phyloP scores from a whole-genome alignment of 2,888 invertebrate species.

The Rosalia funebris region DNA sequence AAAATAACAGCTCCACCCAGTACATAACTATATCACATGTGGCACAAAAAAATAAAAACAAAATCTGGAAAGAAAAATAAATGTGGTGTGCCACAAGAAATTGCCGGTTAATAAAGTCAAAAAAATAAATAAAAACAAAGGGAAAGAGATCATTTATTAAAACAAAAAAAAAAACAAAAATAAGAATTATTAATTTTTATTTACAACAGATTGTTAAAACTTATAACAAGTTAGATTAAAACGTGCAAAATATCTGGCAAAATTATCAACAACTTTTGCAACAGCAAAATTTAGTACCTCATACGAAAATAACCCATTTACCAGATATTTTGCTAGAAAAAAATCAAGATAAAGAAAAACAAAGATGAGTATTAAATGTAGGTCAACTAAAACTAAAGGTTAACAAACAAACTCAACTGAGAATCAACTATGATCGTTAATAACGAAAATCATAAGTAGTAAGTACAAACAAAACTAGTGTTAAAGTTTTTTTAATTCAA shows the following conservation, averaged over 20 bases:
- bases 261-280: slow-evolving; percentile 16
- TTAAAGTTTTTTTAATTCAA: background rate
- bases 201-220: slow-evolving; percentile 31
- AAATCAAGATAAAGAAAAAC: slow-evolving; percentile 15
- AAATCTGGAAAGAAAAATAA: too few relatives aligned
- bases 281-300: too few relatives aligned
- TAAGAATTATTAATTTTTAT: slow-evolving; percentile 28
- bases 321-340: slow-evolving; percentile 28
- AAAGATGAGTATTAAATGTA: slow-evolving; percentile 16
- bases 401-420: slow-evolving; percentile 18
- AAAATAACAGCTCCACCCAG: too few relatives aligned
- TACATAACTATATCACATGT: too few relatives aligned
- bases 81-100: slow-evolving; percentile 15
- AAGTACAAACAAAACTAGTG: slow-evolving; percentile 5
- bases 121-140: slow-evolving; percentile 27
- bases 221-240: slow-evolving; percentile 28
- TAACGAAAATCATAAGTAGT: background rate
- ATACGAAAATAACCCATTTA: background rate
- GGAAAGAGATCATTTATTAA: slow-evolving; percentile 11
- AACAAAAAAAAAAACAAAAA: slow-evolving; percentile 29
- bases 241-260: slow-evolving; percentile 39
- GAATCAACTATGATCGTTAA: background rate
- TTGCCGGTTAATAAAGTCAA: background rate
- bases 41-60: too few relatives aligned
- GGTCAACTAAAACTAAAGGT: slow-evolving; percentile 14